Evolutionary conservation across 2,888 invertebrate genomes (phyloP).

Genomic region (Mamestra brassicae): DNA sequence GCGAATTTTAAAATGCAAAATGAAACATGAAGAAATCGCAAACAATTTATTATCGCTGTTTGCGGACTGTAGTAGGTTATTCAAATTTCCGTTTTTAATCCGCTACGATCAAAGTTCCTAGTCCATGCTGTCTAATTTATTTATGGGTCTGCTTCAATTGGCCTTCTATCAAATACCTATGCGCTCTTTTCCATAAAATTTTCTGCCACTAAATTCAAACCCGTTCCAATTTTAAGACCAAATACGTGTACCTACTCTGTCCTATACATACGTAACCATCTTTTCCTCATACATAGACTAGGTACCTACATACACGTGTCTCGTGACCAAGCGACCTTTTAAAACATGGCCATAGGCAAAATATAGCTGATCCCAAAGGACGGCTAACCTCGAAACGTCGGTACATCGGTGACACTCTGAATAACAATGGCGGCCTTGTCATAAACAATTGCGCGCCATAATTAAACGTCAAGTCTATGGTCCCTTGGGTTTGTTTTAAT

Average conservation of each 20-base stretch:
- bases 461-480: conserved; percentile 41
- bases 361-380: conserved; percentile 51
- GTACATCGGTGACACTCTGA: conserved; percentile 52
- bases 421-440: conserved; percentile 66
- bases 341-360: conserved; percentile 25
- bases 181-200: too few relatives aligned
- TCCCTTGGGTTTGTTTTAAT: conserved; percentile 48
- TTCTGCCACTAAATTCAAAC: too few relatives aligned
- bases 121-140: too few relatives aligned
- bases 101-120: too few relatives aligned
- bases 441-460: conserved; percentile 55
- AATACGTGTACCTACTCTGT: not conserved
- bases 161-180: too few relatives aligned
- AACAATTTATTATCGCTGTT: too few relatives aligned
- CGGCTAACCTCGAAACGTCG: conserved; percentile 49
- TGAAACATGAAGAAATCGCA: too few relatives aligned
- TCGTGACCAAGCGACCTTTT: conserved; percentile 34
- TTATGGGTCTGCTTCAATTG: too few relatives aligned
- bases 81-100: too few relatives aligned
- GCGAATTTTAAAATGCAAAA: too few relatives aligned
- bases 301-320: not conserved
- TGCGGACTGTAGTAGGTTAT: too few relatives aligned
- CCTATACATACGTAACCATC: not conserved
- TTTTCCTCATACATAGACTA: not conserved
- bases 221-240: not conserved